These are phyloP conservation scores for Pocota personata DNA, from an alignment of 2,888 invertebrate species.

Conservation along the genomic window DNA sequence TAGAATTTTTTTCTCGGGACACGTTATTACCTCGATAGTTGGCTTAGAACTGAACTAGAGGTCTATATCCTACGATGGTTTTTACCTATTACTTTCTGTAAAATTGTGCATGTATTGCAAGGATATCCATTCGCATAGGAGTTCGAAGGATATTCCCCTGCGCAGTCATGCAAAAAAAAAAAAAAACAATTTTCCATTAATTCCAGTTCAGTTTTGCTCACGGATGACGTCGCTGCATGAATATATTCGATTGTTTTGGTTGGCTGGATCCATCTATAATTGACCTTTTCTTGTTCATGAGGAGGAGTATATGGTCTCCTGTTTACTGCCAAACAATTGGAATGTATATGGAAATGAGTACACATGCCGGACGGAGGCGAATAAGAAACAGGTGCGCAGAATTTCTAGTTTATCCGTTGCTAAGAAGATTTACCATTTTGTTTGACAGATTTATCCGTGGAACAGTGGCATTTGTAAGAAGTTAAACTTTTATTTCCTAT, in stretches of 20 bases:
- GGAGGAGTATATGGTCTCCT: conserved; percentile 14
- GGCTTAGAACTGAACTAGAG: conserved; percentile 51
- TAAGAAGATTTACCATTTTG: neutral
- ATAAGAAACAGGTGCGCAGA: conserved; percentile 29
- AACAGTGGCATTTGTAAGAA: neutral
- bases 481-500: neutral
- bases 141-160: conserved; percentile 75
- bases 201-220: conserved; percentile 42
- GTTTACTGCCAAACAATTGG: neutral
- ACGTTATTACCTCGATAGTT: conserved; percentile 52
- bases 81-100: conserved; percentile 15
- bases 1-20: conserved; percentile 8
- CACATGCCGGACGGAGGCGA: neutral
- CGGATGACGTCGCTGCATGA: conserved; percentile 38
- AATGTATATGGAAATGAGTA: neutral
- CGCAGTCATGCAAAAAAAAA: conserved; percentile 79
- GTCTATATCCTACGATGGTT: conserved; percentile 26
- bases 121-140: conserved; percentile 48
- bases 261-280: conserved; percentile 74
- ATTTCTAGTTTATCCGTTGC: conserved; percentile 11
- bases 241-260: conserved; percentile 78
- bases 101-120: conserved; percentile 34
- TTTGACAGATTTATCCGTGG: neutral
- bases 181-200: conserved; percentile 45
- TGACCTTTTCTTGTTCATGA: conserved; percentile 45